Evolutionary conservation across 2,888 invertebrate genomes (phyloP), one percentile per base, ranked within the genome.

Genomic region (Hyppa rectilinea): DNA sequence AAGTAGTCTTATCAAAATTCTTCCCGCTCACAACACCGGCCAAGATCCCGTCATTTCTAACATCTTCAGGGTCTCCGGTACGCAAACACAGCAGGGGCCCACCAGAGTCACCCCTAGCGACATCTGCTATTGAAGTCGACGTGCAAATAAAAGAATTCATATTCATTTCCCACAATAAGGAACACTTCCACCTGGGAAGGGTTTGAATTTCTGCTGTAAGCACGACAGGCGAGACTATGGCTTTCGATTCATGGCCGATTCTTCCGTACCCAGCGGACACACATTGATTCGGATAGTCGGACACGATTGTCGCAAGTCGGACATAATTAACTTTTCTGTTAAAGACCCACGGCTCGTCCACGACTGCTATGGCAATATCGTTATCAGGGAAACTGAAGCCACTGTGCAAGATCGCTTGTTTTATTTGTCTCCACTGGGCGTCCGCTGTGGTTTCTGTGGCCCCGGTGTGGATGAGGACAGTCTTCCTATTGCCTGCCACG

Each of bases 11-110:
- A 61, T 94, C 94, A 43, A 86, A 89, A 68, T 91, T 93, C 82
- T 93, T 94, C 0, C 93, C 94, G 45, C 93, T 91, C 0, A 94
- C 94, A 0, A 95, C 69, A 0, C 94, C 94, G 0, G 89, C 92
- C 20, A 94, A 69, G 2, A 94, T 56, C 3, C 89, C 89, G 12
- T 75, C 81, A 0, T 82, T 77, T 0, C 75, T 52, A 10, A 49
- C 47, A 55, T 91, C 91, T 0, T 50, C 80, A 0, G 89, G 85
- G 38, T 92, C 91, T 0, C 58, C 45, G 0, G 91, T 90, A 2
- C 69, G 83, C 4, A 72, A 82, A 65, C 95, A 94, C 2, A 87
- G 83, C 36, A 95, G 71, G 0, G 94, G 95, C 0, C 94, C 93
- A 0, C 94, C 95, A 0, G 94, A 94, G 71, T 94, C 95, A 0